Percentiles rank a stretch among this genome's conserved stretches.
Conservation (phyloP, 2,888 invertebrate species). For the Eristalis pertinax region DNA sequence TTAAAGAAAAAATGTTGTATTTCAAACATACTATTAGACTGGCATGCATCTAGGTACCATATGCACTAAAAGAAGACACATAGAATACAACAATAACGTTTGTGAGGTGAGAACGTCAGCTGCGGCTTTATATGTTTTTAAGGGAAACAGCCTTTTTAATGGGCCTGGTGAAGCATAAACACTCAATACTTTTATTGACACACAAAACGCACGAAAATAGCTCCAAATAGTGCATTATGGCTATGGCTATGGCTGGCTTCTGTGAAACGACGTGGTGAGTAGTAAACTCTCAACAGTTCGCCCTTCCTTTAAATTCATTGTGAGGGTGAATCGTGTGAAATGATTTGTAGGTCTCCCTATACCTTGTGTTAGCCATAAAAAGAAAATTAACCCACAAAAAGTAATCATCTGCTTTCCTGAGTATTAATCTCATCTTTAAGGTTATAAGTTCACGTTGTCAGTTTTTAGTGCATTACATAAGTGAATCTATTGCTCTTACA, state of each 20-base stretch:
- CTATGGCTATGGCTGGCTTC: too few relatives aligned
- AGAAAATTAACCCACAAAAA: constrained; percentile 25
- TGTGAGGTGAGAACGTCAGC: not conserved
- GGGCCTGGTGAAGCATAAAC: not conserved
- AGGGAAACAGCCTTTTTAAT: not conserved
- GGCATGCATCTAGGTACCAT: too few relatives aligned
- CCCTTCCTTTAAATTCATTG: not conserved
- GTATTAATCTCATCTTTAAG: not conserved
- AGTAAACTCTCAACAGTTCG: not conserved
- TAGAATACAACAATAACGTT: not conserved
- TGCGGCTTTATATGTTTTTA: not conserved
- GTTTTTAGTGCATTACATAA: not conserved
- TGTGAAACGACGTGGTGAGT: constrained; percentile 1
- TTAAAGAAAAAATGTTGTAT: too few relatives aligned
- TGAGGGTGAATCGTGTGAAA: constrained; percentile 9
- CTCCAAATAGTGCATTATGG: not conserved
- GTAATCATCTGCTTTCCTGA: not conserved
- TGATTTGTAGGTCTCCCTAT: constrained; percentile 30
- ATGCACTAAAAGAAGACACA: too few relatives aligned
- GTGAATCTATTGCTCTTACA: constrained; percentile 16
- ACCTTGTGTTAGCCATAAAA: constrained; percentile 15
- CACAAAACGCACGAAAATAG: constrained; percentile 12
- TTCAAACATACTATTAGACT: too few relatives aligned
- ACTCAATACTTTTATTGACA: constrained; percentile 15
- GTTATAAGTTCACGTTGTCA: not conserved